These are phyloP conservation scores for Zygaena filipendulae DNA, from an alignment of 2,888 invertebrate genomes.

Conservation along the genomic window DNA sequence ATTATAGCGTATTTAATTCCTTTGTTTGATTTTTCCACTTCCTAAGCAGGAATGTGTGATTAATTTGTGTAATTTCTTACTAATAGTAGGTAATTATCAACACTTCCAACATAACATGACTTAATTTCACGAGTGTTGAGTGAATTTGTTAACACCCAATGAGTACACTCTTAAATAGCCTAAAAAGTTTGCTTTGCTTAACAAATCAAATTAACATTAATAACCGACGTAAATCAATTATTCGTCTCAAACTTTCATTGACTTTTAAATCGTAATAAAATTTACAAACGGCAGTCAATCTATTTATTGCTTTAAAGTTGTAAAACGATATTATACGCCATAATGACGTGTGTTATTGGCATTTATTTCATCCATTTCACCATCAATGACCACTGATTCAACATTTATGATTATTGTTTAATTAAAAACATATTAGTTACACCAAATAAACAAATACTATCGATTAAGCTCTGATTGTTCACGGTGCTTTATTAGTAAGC, in stretches of 20 bases:
- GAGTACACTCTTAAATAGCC: too few species aligned
- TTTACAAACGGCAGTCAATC: slow-evolving; percentile 64
- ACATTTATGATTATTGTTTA: slow-evolving; percentile 55
- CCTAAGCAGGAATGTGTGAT: too few species aligned
- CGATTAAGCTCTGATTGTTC: not conserved
- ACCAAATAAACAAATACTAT: slow-evolving; percentile 24
- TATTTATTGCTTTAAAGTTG: slow-evolving; percentile 66
- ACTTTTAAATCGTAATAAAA: slow-evolving; percentile 68
- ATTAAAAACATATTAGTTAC: slow-evolving; percentile 46
- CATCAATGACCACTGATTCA: slow-evolving; percentile 53
- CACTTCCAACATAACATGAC: too few species aligned
- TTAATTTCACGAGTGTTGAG: too few species aligned
- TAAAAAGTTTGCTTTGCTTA: too few species aligned
- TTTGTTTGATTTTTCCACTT: too few species aligned
- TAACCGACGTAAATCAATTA: slow-evolving; percentile 63
- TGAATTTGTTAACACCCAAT: too few species aligned
- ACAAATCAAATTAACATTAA: slow-evolving; percentile 54
- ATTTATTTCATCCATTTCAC: slow-evolving; percentile 58
- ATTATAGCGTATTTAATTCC: too few species aligned
- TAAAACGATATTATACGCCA: slow-evolving; percentile 64
- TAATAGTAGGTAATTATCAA: too few species aligned
- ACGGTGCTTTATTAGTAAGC: not conserved
- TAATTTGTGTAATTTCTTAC: too few species aligned
- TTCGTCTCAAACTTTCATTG: slow-evolving; percentile 59
- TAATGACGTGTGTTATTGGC: slow-evolving; percentile 65